Base-by-base conservation (phyloP, 2,113 vertebrate genomes). In the Conger conger region DNA sequence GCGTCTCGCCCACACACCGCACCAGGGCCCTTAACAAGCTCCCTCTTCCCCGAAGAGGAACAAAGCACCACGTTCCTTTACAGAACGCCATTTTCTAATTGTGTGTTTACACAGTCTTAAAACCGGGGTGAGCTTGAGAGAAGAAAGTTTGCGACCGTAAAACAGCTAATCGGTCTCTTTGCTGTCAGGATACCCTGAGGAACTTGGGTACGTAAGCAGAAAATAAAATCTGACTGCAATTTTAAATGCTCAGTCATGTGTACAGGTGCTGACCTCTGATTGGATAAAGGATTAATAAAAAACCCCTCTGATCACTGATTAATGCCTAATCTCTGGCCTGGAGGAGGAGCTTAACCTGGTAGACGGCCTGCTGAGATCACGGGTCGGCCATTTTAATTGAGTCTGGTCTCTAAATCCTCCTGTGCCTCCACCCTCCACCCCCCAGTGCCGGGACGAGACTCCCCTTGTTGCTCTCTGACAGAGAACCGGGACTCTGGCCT, bases 251-350 rank as follows among this genome's bases (percentile, higher is more conserved):
- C 37, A 40, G 60, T 88, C 50, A 85, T 86, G 76, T 86, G 88
- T 81, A 87, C 85, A 83, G 88, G 89, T 86, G 81, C 80, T 57
- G 63, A n/a, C 77, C 53, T 83, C 83, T 76, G 60, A 23, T 82
- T 57, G 23, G 53, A 23, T 54, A 30, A 15, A 82, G 33, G 53
- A 79, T 79, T 30, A 68, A 82, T 30, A 35, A 18, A 6, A 35
- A 18, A 6, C 4, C 17, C 20, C 77, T 68, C 20, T 85, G 85
- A 83, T 79, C 42, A 57, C 79, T 80, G 36, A 40, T 42, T 86
- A 77, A 88, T 89, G 87, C 81, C 82, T 88, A 68, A 87, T 87
- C 84, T 30, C 53, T 80, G 36, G 79, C 33, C 54, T 80, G 63
- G 57, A 40, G 57, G 18, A 76, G 16, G 68, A 18, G n/a, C 33